Conservation (phyloP, 1,140 invertebrate genomes). For the Delia radicum region DNA sequence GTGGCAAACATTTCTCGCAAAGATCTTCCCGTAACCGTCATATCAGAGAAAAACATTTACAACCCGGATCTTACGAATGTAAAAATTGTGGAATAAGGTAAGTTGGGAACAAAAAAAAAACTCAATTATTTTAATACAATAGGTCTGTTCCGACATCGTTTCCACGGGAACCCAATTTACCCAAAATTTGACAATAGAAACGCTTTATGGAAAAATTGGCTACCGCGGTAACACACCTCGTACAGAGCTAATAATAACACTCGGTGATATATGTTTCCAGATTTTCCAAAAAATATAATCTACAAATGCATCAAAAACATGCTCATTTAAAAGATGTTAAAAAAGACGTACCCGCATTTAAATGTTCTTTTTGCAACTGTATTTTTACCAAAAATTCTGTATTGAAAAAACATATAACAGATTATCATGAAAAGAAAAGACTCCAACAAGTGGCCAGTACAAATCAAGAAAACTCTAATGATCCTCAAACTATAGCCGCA, state of each 20-base stretch:
- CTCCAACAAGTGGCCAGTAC: background rate
- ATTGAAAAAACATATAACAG: conserved; percentile 2
- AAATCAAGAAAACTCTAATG: background rate
- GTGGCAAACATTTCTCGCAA: conserved; percentile 7
- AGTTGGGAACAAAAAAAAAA: background rate
- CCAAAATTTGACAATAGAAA: too few species aligned
- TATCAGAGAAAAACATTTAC: background rate
- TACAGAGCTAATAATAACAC: too few species aligned
- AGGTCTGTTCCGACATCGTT: too few species aligned
- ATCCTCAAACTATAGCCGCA: conserved; percentile 6
- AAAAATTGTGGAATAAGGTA: conserved; percentile 7
- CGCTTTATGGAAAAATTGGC: too few species aligned
- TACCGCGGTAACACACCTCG: too few species aligned
- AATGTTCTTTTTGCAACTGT: background rate
- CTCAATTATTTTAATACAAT: too few species aligned
- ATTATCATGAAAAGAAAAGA: background rate
- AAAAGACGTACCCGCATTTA: background rate
- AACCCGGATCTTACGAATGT: background rate
- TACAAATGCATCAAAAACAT: conserved; percentile 6
- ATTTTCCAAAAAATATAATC: conserved; percentile 24
- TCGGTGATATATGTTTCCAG: too few species aligned
- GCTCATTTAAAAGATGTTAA: background rate
- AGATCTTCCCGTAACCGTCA: conserved; percentile 23
- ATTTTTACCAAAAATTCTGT: background rate
- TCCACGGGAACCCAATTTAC: too few species aligned